phyloP scores from a whole-genome alignment of 2,797 vertebrate species.

The Rhinogobio ventralis region DNA sequence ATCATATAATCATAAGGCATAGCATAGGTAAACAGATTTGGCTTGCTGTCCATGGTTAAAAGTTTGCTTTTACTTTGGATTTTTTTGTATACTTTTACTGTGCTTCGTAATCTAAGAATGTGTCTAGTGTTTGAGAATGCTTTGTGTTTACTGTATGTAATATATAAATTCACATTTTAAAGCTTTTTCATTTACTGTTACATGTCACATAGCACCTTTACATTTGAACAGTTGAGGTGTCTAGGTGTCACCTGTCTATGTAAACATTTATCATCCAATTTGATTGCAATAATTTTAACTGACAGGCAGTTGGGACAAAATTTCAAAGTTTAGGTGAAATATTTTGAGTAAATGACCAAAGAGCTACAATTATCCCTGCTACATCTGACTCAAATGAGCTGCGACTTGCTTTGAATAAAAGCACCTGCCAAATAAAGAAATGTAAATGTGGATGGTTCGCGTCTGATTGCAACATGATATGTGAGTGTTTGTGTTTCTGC shows the following conservation, averaged over 20 bases:
- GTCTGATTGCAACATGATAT: constrained; percentile 21
- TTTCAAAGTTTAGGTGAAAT: neutral
- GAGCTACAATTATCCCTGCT: neutral
- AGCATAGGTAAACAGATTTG: too few relatives aligned
- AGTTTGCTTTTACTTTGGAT: too few relatives aligned
- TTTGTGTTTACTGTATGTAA: neutral
- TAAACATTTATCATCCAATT: neutral
- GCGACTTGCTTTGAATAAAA: constrained; percentile 9
- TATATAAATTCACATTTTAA: neutral
- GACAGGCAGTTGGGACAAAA: neutral
- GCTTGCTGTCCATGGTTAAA: too few relatives aligned
- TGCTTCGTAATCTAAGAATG: neutral
- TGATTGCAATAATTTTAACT: neutral
- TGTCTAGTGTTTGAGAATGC: neutral
- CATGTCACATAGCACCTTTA: neutral
- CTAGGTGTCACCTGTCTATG: neutral
- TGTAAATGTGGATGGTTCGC: neutral
- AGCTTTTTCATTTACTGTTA: neutral
- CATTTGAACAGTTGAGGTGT: neutral
- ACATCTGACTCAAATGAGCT: neutral
- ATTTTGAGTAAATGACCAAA: neutral
- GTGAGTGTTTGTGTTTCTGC: constrained; percentile 20
- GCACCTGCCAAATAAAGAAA: constrained; percentile 1
- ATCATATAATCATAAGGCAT: too few relatives aligned
- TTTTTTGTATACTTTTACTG: neutral